These are phyloP conservation scores for Metopia argyrocephala DNA, from an alignment of 2,888 invertebrate species.

Conservation along the genomic window DNA sequence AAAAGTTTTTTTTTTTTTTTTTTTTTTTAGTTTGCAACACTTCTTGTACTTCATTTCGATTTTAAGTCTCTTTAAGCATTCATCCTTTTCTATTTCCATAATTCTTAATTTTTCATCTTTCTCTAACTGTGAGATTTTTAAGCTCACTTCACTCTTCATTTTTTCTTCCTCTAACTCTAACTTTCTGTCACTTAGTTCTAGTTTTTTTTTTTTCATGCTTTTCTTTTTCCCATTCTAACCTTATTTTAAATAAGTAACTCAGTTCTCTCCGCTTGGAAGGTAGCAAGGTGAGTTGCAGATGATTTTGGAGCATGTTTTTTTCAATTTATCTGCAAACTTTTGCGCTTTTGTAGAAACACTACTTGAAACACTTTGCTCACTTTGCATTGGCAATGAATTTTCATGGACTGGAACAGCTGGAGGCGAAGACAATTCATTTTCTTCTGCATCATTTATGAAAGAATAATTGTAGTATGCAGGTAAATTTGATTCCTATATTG, in stretches of 20 bases:
- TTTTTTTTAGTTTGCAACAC: no score
- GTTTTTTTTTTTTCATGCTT: constrained; percentile 15
- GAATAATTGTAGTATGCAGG: neutral
- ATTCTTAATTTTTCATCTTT: constrained; percentile 5
- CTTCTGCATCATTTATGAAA: neutral
- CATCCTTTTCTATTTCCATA: neutral
- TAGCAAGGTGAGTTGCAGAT: constrained; percentile 13
- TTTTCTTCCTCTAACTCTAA: neutral
- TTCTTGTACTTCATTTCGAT: constrained; percentile 18
- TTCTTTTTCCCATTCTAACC: constrained; percentile 36
- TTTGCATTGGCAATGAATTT: neutral
- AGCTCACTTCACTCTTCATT: neutral
- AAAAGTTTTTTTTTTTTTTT: no score
- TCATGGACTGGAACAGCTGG: neutral
- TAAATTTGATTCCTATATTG: no score
- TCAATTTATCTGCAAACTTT: constrained; percentile 14
- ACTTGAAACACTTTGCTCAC: neutral
- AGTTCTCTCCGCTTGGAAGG: constrained; percentile 19
- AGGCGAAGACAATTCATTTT: neutral
- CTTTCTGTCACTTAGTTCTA: constrained; percentile 14
- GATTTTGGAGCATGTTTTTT: constrained; percentile 4
- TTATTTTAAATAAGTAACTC: constrained; percentile 14
- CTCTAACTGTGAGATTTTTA: neutral
- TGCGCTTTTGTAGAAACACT: neutral
- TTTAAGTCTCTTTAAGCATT: constrained; percentile 9